Evolutionary conservation across 2,797 vertebrate species (phyloP), one percentile per base, ranked within the genome.

Genomic region (Jordanella pulchra): DNA sequence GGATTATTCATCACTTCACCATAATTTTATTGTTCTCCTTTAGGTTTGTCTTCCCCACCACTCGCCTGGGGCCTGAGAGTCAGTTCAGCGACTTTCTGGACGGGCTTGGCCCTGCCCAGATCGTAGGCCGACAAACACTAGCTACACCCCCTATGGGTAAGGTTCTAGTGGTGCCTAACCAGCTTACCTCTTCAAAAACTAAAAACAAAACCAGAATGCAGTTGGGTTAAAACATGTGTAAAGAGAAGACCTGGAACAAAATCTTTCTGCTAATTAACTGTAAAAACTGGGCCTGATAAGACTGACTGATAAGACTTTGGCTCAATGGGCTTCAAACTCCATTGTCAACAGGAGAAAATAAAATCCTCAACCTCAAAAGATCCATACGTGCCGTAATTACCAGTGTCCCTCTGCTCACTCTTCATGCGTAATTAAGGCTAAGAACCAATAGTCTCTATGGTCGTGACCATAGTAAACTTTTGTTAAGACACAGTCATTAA

Each of bases 21-120:
- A 7, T 67, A 7, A 35, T 56, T n/a, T 7, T 76, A 10, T 35
- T 18, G 30, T 72, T 72, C 65, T 32, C 35, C 55, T 44, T 53
- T 86, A 97, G 96, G 85, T 96, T 97, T 85, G 95, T 97, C 86
- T 97, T 97, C 78, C 96, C 96, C 45, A 97, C 96, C 1, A 95
- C 96, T 0, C 94, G 97, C 45, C 92, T 99, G 47, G 97, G 97
- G 1, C 96, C 96, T 0, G 98, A 99, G 90, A 97, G 96, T 89
- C 98, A 99, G 84, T 99, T 99, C 93, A 99, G 97, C 3, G 97
- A 99, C 87, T 99, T 99, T 80, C 94, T 99, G 73, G 98, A 99
- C 55, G 98, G 98, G 67, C 93, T 99, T 63, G 98, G 98, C 35
- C 97, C 98, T 0, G 97, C 97, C 63, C 98, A 99, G 93, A 97